A percentile compares a stretch with the other conserved stretches of the same genome.
These are phyloP conservation scores for Leucophenga montana DNA, from an alignment of 2,888 invertebrate species.

Conservation along the genomic window DNA sequence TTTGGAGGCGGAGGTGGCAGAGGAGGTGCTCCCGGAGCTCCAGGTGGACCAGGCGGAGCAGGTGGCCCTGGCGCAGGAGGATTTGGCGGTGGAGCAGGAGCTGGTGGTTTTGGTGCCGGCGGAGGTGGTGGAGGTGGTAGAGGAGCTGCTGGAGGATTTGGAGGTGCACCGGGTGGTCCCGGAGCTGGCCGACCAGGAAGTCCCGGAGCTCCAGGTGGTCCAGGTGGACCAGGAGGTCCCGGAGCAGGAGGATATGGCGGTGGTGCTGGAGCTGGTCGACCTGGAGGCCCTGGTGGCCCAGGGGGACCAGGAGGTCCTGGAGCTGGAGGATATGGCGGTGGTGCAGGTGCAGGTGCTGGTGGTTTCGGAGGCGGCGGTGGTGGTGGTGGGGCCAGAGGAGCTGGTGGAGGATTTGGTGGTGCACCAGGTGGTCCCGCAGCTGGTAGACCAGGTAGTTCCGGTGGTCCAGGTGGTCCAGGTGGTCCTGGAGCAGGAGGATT, in stretches of 20 bases:
- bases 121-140: slow-evolving; percentile 34
- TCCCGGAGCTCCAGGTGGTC: slow-evolving; percentile 38
- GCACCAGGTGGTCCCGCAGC: slow-evolving; percentile 60
- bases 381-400: slow-evolving; percentile 30
- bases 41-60: slow-evolving; percentile 39
- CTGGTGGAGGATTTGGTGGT: slow-evolving; percentile 39
- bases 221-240: slow-evolving; percentile 53
- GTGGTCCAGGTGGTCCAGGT: slow-evolving; percentile 40
- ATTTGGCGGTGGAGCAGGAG: slow-evolving; percentile 33
- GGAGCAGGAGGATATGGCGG: slow-evolving; percentile 50
- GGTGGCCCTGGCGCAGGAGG: slow-evolving; percentile 46
- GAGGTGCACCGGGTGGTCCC: slow-evolving; percentile 31
- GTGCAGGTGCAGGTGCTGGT: slow-evolving; percentile 31
- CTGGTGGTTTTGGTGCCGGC: slow-evolving; percentile 30
- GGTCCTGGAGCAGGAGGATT: slow-evolving; percentile 53
- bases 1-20: slow-evolving; percentile 37
- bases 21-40: slow-evolving; percentile 26
- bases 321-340: slow-evolving; percentile 45
- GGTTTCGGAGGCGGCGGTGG: slow-evolving; percentile 37
- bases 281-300: slow-evolving; percentile 43
- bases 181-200: slow-evolving; percentile 47
- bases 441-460: slow-evolving; percentile 25
- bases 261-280: slow-evolving; percentile 18
- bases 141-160: slow-evolving; percentile 39
- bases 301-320: slow-evolving; percentile 28